phyloP scores from a whole-genome alignment of 2,888 invertebrate genomes.

The Syrista parreyssii region DNA sequence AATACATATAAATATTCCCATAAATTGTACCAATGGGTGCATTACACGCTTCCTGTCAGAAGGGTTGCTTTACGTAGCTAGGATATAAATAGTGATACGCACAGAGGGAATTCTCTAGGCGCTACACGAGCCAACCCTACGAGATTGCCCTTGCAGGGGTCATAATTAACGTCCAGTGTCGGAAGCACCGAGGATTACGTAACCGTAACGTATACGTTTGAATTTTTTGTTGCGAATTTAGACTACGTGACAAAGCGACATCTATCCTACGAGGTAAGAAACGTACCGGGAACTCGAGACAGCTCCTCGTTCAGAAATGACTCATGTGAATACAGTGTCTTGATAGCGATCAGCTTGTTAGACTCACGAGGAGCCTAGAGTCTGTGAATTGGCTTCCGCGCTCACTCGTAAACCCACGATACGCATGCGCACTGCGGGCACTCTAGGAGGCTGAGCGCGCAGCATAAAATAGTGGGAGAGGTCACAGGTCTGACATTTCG shows the following conservation, averaged over 20 bases:
- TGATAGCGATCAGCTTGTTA: constrained; percentile 65
- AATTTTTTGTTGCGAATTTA: neutral
- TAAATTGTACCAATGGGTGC: constrained; percentile 49
- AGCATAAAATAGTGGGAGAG: constrained; percentile 44
- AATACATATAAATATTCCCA: constrained; percentile 55
- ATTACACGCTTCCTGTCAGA: constrained; percentile 38
- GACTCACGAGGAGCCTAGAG: constrained; percentile 38
- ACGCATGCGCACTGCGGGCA: neutral
- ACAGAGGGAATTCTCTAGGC: neutral
- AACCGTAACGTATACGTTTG: neutral
- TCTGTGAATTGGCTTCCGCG: constrained; percentile 34
- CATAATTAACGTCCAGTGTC: neutral
- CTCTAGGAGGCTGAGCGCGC: constrained; percentile 15
- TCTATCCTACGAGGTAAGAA: neutral
- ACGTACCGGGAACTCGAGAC: neutral
- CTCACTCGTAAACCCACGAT: neutral
- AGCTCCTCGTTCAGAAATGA: constrained; percentile 43
- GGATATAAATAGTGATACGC: neutral
- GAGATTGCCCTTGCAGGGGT: neutral
- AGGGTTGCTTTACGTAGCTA: neutral
- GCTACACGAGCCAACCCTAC: neutral
- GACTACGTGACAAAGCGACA: neutral
- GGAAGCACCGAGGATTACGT: neutral
- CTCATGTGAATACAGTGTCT: constrained; percentile 47
- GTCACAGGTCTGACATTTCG: constrained; percentile 58